Base-by-base conservation (phyloP, 2,113 vertebrate species). In the Coptodon bakossiorum region DNA sequence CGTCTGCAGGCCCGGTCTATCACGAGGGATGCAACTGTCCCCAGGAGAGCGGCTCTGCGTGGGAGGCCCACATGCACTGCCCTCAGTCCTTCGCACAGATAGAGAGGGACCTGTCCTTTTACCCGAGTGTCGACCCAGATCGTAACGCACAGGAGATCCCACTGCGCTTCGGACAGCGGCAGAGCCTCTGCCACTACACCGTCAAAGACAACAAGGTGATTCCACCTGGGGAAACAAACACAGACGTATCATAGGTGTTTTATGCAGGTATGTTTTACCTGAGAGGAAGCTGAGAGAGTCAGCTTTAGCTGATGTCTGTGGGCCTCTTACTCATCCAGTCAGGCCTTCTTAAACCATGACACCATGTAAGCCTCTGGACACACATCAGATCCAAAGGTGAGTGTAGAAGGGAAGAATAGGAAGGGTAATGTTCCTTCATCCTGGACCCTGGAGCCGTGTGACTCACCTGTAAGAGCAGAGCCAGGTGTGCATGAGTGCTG, bases 141-240 rank as follows among this genome's bases (percentile, higher is more conserved):
- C 97, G 95, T 89, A 98, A 97, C 83, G 96, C 98, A 36, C 76
- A 91, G 86, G 98, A 99, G 96, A 97, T 99, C 90, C 97, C 98
- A 0, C 91, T 97, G 90, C 97, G 98, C 81, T 99, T 99, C 89
- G 98, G 98, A 34, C 97, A 98, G 90, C 97, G 98, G 59, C 98
- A 99, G 89, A 99, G 98, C 89, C 96, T 99, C 81, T 99, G 99
- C 85, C 98, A 99, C 93, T 99, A 99, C 92, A 98, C 98, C n/a
- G 89, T 99, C 89, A 99, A 98, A 96, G 95, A 98, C 92, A 99
- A 98, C 36, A 97, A 98, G 98, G 98, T 99, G 83, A 8, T 29
- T 50, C 6, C 13, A 22, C 36, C 36, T 5, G 3, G 4, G 6
- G 7, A 66, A 12, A 66, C 61, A 7, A 38, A 13, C 17, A 3